phyloP scores from a whole-genome alignment of 2,113 vertebrate species.

The Asarcornis scutulata region DNA sequence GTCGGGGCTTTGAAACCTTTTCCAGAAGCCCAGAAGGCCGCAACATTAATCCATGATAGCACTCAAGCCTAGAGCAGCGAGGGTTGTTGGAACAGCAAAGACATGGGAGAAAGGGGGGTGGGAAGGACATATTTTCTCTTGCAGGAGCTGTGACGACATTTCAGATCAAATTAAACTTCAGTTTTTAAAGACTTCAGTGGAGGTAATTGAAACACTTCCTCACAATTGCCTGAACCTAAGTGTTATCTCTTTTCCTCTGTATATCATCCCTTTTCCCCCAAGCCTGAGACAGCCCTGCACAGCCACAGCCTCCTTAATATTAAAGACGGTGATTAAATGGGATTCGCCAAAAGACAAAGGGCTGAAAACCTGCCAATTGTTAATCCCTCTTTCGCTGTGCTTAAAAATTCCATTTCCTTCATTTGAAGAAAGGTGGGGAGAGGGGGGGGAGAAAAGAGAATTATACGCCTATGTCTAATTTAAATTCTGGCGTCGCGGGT shows the following conservation, averaged over 20 bases:
- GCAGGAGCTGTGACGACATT: conserved; percentile 38
- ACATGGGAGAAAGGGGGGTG: not conserved
- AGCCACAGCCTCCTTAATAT: conserved; percentile 73
- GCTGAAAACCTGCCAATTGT: conserved; percentile 70
- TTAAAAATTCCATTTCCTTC: conserved; percentile 80
- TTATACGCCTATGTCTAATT: conserved; percentile 71
- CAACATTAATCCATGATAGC: conserved; percentile 44
- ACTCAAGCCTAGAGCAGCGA: conserved; percentile 11
- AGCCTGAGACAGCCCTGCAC: conserved; percentile 12
- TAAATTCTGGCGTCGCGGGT: conserved; percentile 72
- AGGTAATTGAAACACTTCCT: conserved; percentile 73
- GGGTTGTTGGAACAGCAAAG: conserved; percentile 4
- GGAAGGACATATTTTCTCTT: conserved; percentile 47
- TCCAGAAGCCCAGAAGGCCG: conserved; percentile 39
- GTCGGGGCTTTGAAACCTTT: not conserved
- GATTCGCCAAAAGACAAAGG: conserved; percentile 77
- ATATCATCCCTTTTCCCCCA: conserved; percentile 61
- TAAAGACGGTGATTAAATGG: conserved; percentile 75
- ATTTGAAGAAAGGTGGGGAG: conserved; percentile 55
- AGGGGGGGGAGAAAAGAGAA: conserved; percentile 39
- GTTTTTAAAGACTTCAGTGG: conserved; percentile 65
- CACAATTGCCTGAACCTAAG: conserved; percentile 66
- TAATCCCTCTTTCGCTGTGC: conserved; percentile 72
- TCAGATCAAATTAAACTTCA: conserved; percentile 71
- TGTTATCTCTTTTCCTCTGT: conserved; percentile 66